Conservation (phyloP, 64 coral and sea anemone genomes). For the Montipora efflorescens region DNA sequence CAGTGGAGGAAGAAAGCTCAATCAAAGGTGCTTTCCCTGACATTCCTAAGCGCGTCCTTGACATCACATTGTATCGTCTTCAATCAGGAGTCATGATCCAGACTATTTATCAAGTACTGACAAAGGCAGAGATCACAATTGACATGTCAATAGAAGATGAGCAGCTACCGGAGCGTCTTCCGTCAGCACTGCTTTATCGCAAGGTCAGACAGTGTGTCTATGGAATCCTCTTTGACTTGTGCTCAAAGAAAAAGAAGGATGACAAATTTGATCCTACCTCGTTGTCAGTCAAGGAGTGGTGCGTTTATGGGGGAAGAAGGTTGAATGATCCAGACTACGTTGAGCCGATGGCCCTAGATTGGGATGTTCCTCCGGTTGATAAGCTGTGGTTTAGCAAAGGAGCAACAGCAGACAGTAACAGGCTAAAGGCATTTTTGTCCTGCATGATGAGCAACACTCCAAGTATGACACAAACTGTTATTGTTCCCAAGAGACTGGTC, state of each 20-base stretch:
- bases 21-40: conserved; percentile 63
- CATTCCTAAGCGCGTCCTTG: conserved; percentile 79
- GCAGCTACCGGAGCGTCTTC: conserved; percentile 61
- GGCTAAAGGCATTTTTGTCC: conserved; percentile 93
- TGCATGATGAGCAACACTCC: conserved; percentile 95
- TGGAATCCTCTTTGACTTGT: conserved; percentile 94
- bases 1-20: conserved; percentile 20
- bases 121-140: conserved; percentile 92
- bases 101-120: conserved; percentile 86
- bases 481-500: conserved; percentile 92
- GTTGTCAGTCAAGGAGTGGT: conserved; percentile 93
- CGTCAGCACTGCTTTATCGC: conserved; percentile 88
- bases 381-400: conserved; percentile 93
- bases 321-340: conserved; percentile 86
- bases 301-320: conserved; percentile 88
- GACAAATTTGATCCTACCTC: conserved; percentile 51
- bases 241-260: conserved; percentile 78
- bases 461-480: conserved; percentile 86
- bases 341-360: conserved; percentile 79
- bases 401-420: conserved; percentile 78
- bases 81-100: conserved; percentile 89
- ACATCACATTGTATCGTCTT: conserved; percentile 80
- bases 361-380: conserved; percentile 85
- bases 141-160: conserved; percentile 91
- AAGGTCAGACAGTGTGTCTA: conserved; percentile 88